Conservation (phyloP, 2,797 vertebrate genomes). For the Sebastes melanostomus region DNA sequence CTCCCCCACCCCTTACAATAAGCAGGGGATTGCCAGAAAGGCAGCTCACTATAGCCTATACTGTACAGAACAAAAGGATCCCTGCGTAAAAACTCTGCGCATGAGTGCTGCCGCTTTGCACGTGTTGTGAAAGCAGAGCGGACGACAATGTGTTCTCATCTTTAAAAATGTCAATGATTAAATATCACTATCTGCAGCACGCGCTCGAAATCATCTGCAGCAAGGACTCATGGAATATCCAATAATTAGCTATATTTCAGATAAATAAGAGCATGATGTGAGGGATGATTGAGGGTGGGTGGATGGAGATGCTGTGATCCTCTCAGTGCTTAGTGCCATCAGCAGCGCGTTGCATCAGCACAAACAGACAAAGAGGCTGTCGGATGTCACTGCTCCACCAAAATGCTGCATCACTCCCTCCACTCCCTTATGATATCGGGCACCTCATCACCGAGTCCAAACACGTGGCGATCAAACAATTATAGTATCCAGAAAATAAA, state of each 20-base stretch:
- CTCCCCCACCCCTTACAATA: constrained; percentile 2
- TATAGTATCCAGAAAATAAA: background rate
- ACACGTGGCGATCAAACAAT: constrained; percentile 34
- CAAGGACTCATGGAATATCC: background rate
- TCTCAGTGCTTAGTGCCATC: background rate
- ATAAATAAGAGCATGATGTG: background rate
- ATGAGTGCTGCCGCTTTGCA: constrained; percentile 50
- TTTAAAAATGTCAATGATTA: background rate
- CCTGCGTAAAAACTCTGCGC: constrained; percentile 54
- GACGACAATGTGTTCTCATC: background rate
- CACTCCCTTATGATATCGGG: background rate
- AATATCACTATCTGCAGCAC: background rate
- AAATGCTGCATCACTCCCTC: constrained; percentile 72
- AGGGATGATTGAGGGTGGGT: background rate
- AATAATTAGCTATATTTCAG: background rate
- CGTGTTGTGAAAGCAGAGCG: constrained; percentile 45
- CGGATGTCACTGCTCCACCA: constrained; percentile 46
- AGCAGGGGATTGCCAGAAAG: constrained; percentile 25
- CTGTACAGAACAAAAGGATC: constrained; percentile 74
- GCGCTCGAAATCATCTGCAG: background rate
- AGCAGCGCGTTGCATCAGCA: constrained; percentile 63
- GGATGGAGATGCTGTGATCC: constrained; percentile 7
- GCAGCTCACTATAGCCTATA: constrained; percentile 2
- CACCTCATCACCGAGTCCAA: background rate
- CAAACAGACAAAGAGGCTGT: constrained; percentile 73